phyloP scores from a whole-genome alignment of 1,140 invertebrate species.

The Hyposmocoma kahamanoa region DNA sequence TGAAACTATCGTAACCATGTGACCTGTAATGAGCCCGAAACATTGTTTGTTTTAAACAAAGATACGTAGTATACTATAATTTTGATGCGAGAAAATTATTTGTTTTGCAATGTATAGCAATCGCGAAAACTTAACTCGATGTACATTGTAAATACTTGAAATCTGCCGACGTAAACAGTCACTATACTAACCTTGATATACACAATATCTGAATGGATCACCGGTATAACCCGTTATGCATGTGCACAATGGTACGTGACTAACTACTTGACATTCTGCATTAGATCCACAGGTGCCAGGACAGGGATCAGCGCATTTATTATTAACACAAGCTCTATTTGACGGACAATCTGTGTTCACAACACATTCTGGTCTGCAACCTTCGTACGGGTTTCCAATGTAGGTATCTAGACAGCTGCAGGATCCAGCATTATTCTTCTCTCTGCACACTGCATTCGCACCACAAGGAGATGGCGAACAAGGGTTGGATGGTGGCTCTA shows the following conservation, averaged over 20 bases:
- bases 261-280: constrained; percentile 80
- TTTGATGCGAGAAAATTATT: no score
- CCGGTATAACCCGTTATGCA: constrained; percentile 81
- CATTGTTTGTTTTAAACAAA: no score
- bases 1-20: no score
- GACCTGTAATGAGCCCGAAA: no score
- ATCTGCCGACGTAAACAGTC: no score
- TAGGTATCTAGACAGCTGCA: constrained; percentile 80
- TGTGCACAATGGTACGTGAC: constrained; percentile 78
- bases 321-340: constrained; percentile 75
- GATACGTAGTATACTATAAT: no score
- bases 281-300: constrained; percentile 76
- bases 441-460: constrained; percentile 80
- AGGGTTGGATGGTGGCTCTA: constrained; percentile 63
- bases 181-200: constrained; percentile 53
- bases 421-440: constrained; percentile 78
- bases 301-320: constrained; percentile 79
- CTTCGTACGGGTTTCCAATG: constrained; percentile 83
- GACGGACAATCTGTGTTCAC: constrained; percentile 80
- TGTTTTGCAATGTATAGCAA: no score
- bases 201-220: constrained; percentile 81
- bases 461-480: constrained; percentile 83
- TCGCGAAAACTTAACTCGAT: no score
- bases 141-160: constrained; percentile 4
- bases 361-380: constrained; percentile 81